Percentiles rank a stretch among this genome's conserved stretches.
phyloP scores from a whole-genome alignment of 2,888 invertebrate genomes.

The Calameuta filiformis region DNA sequence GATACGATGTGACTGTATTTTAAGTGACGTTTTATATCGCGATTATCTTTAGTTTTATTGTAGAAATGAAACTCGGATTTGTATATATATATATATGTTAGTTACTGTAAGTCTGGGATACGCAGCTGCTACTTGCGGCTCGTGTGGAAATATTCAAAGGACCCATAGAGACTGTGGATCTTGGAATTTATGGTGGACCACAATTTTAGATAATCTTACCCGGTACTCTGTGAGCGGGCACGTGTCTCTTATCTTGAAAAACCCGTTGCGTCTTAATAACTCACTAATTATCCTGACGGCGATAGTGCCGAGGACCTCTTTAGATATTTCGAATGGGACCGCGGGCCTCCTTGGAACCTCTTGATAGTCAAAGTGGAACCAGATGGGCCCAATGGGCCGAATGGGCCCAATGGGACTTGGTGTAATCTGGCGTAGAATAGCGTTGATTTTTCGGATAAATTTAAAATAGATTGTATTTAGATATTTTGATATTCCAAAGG shows the following conservation, averaged over 20 bases:
- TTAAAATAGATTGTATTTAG: neutral
- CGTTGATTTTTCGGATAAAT: neutral
- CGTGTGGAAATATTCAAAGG: neutral
- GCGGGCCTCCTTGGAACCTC: neutral
- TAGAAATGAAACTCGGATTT: neutral
- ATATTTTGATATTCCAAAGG: neutral
- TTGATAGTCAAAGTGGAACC: neutral
- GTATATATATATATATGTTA: neutral
- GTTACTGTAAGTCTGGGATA: neutral
- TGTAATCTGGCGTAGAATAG: neutral
- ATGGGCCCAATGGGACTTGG: neutral
- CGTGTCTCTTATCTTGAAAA: slow-evolving; percentile 31
- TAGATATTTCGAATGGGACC: slow-evolving; percentile 19
- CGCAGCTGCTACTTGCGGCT: neutral
- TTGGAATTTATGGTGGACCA: neutral
- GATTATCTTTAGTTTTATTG: no score
- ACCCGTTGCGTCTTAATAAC: slow-evolving; percentile 34
- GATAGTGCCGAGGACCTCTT: slow-evolving; percentile 31
- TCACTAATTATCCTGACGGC: slow-evolving; percentile 36
- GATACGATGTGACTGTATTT: no score
- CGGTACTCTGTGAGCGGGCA: slow-evolving; percentile 22
- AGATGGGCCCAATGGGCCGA: neutral
- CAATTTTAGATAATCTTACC: neutral
- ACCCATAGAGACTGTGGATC: neutral
- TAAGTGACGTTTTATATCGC: no score